A percentile compares a stretch with the other conserved stretches of the same genome.
Conservation (phyloP, 2,797 vertebrate genomes). For the Bradypus variegatus region DNA sequence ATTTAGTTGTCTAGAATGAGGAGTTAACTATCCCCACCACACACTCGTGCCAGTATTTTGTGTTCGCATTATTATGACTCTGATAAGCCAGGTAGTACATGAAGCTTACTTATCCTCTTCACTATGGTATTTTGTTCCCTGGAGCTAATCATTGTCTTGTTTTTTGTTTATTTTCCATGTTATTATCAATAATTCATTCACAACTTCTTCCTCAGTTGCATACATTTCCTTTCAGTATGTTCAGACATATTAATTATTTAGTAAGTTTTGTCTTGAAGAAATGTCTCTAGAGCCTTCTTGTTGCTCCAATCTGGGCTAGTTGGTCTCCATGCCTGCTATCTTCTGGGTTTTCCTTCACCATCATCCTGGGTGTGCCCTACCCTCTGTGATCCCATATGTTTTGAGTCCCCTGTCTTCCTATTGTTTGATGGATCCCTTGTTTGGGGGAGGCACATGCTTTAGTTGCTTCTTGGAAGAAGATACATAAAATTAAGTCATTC, state of each 20-base stretch:
- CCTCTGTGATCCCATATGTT: neutral
- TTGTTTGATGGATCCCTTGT: neutral
- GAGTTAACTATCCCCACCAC: neutral
- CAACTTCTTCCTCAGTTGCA: neutral
- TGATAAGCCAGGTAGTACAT: neutral
- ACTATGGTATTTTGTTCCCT: neutral
- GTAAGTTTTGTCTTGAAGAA: neutral
- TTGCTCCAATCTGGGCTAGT: neutral
- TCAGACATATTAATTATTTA: neutral
- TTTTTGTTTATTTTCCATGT: slow-evolving; percentile 33
- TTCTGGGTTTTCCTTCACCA: neutral
- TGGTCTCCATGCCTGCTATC: neutral
- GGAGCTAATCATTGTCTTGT: slow-evolving; percentile 10
- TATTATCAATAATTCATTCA: slow-evolving; percentile 36
- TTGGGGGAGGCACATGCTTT: neutral
- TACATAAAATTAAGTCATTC: neutral
- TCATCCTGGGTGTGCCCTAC: neutral
- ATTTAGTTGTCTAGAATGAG: neutral
- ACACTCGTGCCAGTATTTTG: neutral
- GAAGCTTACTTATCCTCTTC: neutral
- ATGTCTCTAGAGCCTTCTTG: neutral
- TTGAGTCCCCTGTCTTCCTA: neutral
- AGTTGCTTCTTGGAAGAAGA: slow-evolving; percentile 14
- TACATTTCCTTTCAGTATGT: slow-evolving; percentile 20
- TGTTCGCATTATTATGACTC: neutral